These are phyloP conservation scores for Sclerodermus sp. DNA, from an alignment of 2,888 invertebrate species.

Conservation along the genomic window DNA sequence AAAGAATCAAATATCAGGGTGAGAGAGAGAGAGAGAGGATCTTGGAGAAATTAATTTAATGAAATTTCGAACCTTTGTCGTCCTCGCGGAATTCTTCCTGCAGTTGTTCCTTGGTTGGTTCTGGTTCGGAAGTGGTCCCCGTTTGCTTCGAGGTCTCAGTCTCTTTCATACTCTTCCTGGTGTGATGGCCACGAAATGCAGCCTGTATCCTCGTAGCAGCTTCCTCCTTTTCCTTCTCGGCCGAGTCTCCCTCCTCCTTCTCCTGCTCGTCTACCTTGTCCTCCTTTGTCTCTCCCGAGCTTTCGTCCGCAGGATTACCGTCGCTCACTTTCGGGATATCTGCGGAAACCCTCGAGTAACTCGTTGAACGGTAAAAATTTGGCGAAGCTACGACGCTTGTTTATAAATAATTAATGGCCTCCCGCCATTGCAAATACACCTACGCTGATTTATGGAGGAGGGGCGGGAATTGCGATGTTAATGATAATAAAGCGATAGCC, in stretches of 20 bases:
- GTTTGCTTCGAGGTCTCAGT: constrained; percentile 63
- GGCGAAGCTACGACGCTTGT: too few species aligned
- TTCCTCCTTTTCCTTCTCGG: constrained; percentile 51
- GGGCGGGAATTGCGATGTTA: too few species aligned
- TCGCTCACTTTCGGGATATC: neutral
- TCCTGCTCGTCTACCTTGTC: constrained; percentile 4
- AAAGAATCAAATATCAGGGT: too few species aligned
- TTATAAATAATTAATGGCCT: too few species aligned
- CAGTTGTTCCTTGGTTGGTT: constrained; percentile 70
- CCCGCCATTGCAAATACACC: too few species aligned
- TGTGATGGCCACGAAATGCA: constrained; percentile 81
- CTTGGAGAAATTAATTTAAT: too few species aligned
- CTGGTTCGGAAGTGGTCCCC: constrained; percentile 57
- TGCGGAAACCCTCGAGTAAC: constrained; percentile 22
- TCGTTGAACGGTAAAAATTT: too few species aligned
- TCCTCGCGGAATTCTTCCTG: constrained; percentile 80
- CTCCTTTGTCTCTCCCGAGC: neutral
- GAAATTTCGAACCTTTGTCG: constrained; percentile 69
- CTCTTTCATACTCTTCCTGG: constrained; percentile 76
- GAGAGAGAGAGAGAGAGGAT: too few species aligned
- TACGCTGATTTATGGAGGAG: too few species aligned
- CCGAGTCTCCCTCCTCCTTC: constrained; percentile 56
- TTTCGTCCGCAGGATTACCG: neutral
- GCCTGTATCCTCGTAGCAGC: constrained; percentile 90
- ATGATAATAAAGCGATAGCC: too few species aligned